Evolutionary conservation across 2,888 invertebrate species (phyloP).

Genomic region (Willowsia nigromaculata): DNA sequence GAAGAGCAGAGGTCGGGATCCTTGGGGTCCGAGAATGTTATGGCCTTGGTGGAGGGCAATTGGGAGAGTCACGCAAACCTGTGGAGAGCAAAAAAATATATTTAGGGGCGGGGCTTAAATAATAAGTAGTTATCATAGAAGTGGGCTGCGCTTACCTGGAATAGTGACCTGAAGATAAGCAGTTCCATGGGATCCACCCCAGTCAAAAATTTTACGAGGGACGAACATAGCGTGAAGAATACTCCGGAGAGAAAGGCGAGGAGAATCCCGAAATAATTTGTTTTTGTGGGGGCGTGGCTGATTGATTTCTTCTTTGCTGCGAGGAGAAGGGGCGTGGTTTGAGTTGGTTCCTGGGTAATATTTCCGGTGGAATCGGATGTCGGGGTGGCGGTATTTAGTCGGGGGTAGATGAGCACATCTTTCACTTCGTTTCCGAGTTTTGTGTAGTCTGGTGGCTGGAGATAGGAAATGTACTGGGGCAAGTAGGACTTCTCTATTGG

Average conservation of each 20-base stretch:
- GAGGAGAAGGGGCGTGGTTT: constrained; percentile 71
- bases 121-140: background rate
- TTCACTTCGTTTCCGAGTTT: background rate
- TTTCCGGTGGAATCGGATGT: background rate
- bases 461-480: constrained; percentile 75
- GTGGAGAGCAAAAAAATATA: background rate
- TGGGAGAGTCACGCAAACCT: constrained; percentile 79
- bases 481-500: constrained; percentile 73
- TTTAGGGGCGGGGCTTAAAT: background rate
- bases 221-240: constrained; percentile 81
- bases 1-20: constrained; percentile 80
- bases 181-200: constrained; percentile 81
- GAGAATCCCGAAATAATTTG: constrained; percentile 80
- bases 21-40: constrained; percentile 80
- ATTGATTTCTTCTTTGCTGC: constrained; percentile 59
- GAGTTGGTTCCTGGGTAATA: background rate
- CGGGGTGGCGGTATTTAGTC: constrained; percentile 52
- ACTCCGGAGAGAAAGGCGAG: constrained; percentile 81
- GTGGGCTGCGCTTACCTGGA: constrained; percentile 79
- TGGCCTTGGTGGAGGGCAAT: constrained; percentile 79
- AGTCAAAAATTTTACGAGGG: constrained; percentile 81
- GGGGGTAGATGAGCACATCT: constrained; percentile 67
- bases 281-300: constrained; percentile 74
- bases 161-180: constrained; percentile 80
- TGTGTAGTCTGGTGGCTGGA: constrained; percentile 43